Percentiles rank a stretch among this genome's conserved stretches.
Evolutionary conservation across 2,888 invertebrate genomes (phyloP).

Genomic region (Dryococelus australis): DNA sequence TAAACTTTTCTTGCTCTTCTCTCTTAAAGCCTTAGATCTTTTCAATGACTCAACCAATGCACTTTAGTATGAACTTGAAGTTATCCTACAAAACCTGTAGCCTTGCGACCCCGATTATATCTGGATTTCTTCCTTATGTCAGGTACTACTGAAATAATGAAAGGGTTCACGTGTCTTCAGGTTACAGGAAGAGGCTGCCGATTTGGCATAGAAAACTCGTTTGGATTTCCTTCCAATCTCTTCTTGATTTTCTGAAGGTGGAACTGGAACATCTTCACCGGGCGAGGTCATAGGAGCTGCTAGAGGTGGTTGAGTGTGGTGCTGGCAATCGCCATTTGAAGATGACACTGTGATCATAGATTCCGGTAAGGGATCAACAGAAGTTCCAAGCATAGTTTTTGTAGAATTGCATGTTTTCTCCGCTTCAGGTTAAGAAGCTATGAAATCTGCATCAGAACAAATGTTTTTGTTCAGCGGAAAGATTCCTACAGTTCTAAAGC

Average conservation of each 20-base stretch:
- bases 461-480: neutral
- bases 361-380: too few species aligned
- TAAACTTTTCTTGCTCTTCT: neutral
- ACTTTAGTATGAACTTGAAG: neutral
- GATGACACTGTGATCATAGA: neutral
- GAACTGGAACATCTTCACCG: neutral
- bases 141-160: neutral
- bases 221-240: neutral
- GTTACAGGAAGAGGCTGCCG: neutral
- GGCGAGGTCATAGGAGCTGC: too few species aligned
- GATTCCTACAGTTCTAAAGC: conserved; percentile 17
- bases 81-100: neutral
- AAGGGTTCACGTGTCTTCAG: neutral
- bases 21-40: neutral
- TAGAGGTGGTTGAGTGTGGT: neutral
- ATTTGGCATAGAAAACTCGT: too few species aligned
- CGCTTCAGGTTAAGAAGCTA: neutral
- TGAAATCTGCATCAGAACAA: conserved; percentile 21
- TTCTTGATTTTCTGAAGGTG: neutral
- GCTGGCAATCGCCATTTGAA: neutral
- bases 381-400: neutral
- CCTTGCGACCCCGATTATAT: neutral
- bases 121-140: neutral
- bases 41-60: neutral
- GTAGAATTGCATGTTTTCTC: neutral